Evolutionary conservation across 2,888 invertebrate species (phyloP).

Genomic region (Synanthedon tipuliformis): DNA sequence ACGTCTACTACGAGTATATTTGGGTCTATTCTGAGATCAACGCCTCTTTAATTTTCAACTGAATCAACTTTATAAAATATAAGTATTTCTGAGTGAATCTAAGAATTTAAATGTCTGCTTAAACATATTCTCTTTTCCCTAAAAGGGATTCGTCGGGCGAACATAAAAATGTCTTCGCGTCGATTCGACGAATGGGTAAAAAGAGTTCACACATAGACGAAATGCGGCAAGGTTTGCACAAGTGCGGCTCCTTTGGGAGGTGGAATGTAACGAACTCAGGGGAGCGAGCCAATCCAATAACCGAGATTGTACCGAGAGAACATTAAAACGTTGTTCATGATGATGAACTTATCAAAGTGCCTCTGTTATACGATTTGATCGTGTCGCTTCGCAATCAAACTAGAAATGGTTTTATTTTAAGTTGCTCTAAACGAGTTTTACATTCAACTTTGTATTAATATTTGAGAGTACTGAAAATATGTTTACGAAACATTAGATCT

Average conservation of each 20-base stretch:
- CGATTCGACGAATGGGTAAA: constrained; percentile 28
- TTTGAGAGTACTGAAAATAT: not conserved
- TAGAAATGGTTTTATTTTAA: not conserved
- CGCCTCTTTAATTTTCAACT: too few species aligned
- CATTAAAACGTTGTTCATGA: constrained; percentile 14
- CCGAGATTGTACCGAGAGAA: constrained; percentile 17
- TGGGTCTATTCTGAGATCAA: too few species aligned
- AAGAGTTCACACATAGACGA: constrained; percentile 29
- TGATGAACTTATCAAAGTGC: constrained; percentile 7
- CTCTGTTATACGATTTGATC: too few species aligned
- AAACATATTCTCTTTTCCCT: not conserved
- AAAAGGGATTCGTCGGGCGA: constrained; percentile 22
- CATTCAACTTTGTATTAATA: not conserved
- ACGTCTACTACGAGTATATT: too few species aligned
- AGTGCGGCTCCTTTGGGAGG: constrained; percentile 27
- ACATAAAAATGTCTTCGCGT: constrained; percentile 36
- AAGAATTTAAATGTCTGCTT: not conserved
- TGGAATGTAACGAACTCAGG: constrained; percentile 7
- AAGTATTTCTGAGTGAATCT: too few species aligned
- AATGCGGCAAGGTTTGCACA: constrained; percentile 39
- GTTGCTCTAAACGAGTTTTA: not conserved
- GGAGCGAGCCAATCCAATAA: constrained; percentile 27
- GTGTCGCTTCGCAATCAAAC: too few species aligned
- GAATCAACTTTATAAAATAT: too few species aligned
- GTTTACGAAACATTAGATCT: too few species aligned